Base-by-base conservation (phyloP, 2,113 vertebrate species). In the Furnarius figulus region DNA sequence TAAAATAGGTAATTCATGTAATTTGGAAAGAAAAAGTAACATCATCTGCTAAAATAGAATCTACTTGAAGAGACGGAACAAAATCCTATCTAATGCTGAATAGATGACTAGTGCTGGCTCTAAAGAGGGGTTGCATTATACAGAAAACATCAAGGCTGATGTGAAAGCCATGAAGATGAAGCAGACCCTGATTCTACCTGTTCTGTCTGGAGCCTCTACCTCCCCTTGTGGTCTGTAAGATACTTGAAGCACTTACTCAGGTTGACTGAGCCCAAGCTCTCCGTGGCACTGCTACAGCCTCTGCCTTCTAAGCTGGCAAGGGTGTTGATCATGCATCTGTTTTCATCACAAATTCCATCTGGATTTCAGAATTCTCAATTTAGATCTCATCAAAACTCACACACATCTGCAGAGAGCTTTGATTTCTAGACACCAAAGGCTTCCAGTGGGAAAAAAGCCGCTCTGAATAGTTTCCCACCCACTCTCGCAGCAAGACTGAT, bases 361-460 rank as follows among this genome's bases (percentile, higher is more conserved):
- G 73, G 89, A 95, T 95, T 92, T 95, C 37, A 87, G 53, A 85
- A 85, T 77, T 86, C 90, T 70, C 80, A 84, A 87, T 93, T 93
- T 86, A 92, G 74, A 85, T 72, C 89, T 89, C 94, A 95, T 84
- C 77, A 91, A 94, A 62, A 89, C 89, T 89, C 47, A 50, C 56
- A 63, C 84, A 92, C 87, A 95, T 92, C 66, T 95, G 81, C 80
- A 91, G 44, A 90, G 58, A 65, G 70, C 93, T 96, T 96, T 94
- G 92, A 94, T 94, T 96, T 94, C 83, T 59, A 97, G 75, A 92
- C 82, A 90, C 95, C 83, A 95, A 93, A 97, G 88, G 63, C 78
- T 95, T 96, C 88, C 88, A 95, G 83, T 3, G 3, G 68, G 73
- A 71, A 87, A 85, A 95, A 91, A 75, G 47, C 80, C 79, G 47